These are phyloP conservation scores for Oscheius myriophilus DNA, from an alignment of 2,888 invertebrate genomes.

Conservation along the genomic window DNA sequence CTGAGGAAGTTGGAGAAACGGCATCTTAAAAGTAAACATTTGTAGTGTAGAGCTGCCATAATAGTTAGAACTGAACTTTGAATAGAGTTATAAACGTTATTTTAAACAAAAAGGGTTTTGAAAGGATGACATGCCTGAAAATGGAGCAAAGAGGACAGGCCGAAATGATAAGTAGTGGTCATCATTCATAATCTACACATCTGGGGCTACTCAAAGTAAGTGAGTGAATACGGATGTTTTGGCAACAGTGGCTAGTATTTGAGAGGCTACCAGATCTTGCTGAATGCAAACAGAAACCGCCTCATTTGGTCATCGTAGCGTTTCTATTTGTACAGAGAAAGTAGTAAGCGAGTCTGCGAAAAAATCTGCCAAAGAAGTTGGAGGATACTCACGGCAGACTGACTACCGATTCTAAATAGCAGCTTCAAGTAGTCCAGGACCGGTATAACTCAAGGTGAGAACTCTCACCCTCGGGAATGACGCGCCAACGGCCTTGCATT, in stretches of 20 bases:
- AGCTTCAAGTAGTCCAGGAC: slow-evolving; percentile 14
- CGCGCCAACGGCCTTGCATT: neutral
- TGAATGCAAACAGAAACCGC: slow-evolving; percentile 21
- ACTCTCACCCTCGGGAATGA: slow-evolving; percentile 3
- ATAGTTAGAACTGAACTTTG: no score
- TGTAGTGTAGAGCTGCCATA: no score
- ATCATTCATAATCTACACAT: no score
- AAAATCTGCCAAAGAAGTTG: slow-evolving; percentile 16
- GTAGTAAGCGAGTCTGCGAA: slow-evolving; percentile 14
- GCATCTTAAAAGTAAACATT: no score
- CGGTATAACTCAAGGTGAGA: slow-evolving; percentile 28
- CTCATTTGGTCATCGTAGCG: neutral
- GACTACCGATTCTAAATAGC: slow-evolving; percentile 17
- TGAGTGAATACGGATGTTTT: slow-evolving; percentile 22
- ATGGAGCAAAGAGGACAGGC: no score
- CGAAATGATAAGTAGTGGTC: no score
- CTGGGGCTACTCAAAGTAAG: no score
- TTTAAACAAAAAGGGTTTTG: no score
- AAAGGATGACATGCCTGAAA: no score
- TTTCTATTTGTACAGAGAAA: slow-evolving; percentile 16
- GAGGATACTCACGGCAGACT: neutral
- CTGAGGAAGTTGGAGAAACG: no score
- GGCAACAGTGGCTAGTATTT: slow-evolving; percentile 6
- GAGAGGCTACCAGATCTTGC: slow-evolving; percentile 10
- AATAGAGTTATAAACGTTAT: no score